phyloP scores from a whole-genome alignment of 2,797 vertebrate species.

The Presbytis comata region DNA sequence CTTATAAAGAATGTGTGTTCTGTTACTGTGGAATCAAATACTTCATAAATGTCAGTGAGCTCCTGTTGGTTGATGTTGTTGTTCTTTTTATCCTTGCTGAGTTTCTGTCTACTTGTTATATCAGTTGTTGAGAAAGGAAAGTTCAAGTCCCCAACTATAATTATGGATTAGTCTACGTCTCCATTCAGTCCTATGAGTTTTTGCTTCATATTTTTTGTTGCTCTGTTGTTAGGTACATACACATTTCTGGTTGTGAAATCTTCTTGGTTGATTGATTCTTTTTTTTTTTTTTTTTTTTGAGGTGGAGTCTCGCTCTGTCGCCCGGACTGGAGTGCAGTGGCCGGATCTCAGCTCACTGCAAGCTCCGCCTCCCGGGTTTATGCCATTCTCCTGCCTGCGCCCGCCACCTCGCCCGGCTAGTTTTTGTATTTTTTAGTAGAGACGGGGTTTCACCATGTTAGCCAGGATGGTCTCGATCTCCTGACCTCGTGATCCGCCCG shows the following conservation, averaged over 20 bases:
- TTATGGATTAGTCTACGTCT: background rate
- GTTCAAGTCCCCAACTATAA: background rate
- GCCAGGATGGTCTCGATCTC: too few relatives aligned
- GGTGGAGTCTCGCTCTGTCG: background rate
- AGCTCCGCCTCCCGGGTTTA: background rate
- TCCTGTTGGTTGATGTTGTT: background rate
- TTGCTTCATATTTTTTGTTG: background rate
- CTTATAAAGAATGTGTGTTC: background rate
- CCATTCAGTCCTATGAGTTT: background rate
- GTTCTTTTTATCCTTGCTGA: background rate
- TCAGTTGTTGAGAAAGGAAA: background rate
- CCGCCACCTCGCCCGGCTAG: background rate
- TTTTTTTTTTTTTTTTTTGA: background rate
- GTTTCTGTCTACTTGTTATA: background rate
- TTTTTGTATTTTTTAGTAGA: background rate
- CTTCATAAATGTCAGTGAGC: background rate
- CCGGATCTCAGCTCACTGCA: background rate
- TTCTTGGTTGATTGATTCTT: background rate
- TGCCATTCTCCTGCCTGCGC: too few relatives aligned
- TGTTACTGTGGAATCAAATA: background rate
- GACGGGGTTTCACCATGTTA: too few relatives aligned
- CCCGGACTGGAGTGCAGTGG: background rate
- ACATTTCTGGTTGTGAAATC: background rate
- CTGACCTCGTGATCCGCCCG: too few relatives aligned
- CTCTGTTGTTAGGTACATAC: background rate